These are phyloP conservation scores for Heterocephalus glaber DNA, from an alignment of 2,113 vertebrate species.

Conservation along the genomic window DNA sequence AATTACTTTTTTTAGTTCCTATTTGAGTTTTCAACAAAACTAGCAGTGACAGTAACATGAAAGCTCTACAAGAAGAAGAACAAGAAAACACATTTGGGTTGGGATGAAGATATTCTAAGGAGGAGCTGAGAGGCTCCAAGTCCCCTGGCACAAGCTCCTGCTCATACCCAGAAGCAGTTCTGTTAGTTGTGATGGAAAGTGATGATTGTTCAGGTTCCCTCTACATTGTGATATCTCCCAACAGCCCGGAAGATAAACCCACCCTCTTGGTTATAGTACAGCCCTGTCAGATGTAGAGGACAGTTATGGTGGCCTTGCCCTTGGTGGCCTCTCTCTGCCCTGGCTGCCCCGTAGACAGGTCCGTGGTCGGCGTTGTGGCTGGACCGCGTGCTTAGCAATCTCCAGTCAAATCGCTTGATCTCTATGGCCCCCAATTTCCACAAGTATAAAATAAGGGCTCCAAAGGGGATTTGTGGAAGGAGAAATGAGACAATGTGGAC, in stretches of 20 bases:
- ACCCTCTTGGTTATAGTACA: not conserved
- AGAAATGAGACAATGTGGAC: not conserved
- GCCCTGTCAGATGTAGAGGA: not conserved
- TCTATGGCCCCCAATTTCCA: not conserved
- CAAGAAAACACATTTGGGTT: not conserved
- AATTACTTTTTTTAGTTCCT: not conserved
- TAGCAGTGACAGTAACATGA: not conserved
- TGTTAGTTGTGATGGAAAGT: not conserved
- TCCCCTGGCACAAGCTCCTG: not conserved
- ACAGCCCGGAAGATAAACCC: not conserved
- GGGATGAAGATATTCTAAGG: not conserved
- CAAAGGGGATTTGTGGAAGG: not conserved
- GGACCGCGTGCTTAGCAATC: no score
- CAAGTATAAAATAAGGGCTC: not conserved
- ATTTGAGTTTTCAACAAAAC: not conserved
- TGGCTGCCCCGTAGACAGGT: not conserved
- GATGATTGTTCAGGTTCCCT: accelerated
- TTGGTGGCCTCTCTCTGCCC: not conserved
- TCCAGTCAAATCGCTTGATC: not conserved
- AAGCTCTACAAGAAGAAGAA: not conserved
- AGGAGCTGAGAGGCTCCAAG: not conserved
- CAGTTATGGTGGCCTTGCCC: not conserved
- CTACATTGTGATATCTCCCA: no score
- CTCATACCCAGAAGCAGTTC: not conserved
- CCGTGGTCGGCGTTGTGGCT: not conserved